A percentile compares a stretch with the other conserved stretches of the same genome.
These are phyloP conservation scores for Drosophila rhopaloa DNA, from an alignment of 1,140 invertebrate genomes.

Conservation along the genomic window DNA sequence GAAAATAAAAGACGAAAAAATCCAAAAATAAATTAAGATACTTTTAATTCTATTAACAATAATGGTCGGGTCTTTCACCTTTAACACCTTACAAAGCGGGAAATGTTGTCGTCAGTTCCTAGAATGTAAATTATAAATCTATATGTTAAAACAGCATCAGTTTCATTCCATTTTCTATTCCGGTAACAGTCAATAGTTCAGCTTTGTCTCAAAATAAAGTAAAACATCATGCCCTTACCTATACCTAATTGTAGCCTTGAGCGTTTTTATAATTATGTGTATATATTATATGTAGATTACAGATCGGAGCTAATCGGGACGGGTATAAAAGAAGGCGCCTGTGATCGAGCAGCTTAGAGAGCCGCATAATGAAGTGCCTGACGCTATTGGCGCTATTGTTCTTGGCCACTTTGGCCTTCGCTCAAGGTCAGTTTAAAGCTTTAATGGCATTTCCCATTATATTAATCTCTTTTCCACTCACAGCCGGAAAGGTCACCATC, in stretches of 20 bases:
- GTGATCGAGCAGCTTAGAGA: conserved; percentile 15
- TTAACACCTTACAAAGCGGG: too few relatives aligned
- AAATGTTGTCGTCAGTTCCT: not conserved
- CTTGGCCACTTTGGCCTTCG: conserved; percentile 49
- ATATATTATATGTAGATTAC: conserved; percentile 14
- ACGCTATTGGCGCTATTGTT: conserved; percentile 43
- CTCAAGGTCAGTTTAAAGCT: conserved; percentile 36
- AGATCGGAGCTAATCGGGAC: conserved; percentile 13
- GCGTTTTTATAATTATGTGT: not conserved
- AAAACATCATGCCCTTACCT: not conserved
- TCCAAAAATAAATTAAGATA: too few relatives aligned
- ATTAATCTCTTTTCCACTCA: conserved; percentile 4
- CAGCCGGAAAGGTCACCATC: conserved; percentile 63
- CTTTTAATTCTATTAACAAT: too few relatives aligned
- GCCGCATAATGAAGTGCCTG: conserved; percentile 48
- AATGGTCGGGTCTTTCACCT: too few relatives aligned
- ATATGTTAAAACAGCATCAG: not conserved
- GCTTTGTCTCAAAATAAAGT: conserved; percentile 19
- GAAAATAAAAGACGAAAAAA: too few relatives aligned
- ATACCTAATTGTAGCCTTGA: not conserved
- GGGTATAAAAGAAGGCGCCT: conserved; percentile 59
- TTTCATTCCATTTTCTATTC: not conserved
- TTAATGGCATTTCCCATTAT: not conserved
- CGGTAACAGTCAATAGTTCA: conserved; percentile 22
- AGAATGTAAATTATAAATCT: not conserved